Base-by-base conservation (phyloP, 2,888 invertebrate genomes). In the Tryphoninae sp. region DNA sequence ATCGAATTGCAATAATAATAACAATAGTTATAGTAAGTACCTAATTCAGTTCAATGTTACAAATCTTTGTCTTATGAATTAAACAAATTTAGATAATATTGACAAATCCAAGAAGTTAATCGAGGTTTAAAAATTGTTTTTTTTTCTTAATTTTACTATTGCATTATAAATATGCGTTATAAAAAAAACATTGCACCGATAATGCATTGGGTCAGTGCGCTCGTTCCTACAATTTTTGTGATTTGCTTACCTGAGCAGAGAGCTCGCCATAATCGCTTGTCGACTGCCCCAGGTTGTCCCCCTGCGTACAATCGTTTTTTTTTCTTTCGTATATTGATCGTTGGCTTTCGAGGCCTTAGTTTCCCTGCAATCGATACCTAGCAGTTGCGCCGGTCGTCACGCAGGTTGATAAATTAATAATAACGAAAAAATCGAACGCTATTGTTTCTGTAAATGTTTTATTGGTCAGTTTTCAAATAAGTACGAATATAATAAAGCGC, bases 211-310 rank as follows among this genome's bases (percentile, higher is more conserved):
- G 51, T 64, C 51, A 62, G 62, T 62, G 40, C 9, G 53, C 40
- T 33, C 51, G 40, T 53, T 40, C 40, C n/a, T 16, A 73, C 62
- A 33, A 64, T 75, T 76, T 80, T 71, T 67, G 53, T 53, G 53
- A 67, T 33, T 67, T 78, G 84, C 89, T 84, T 79, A 90, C 90
- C 87, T 86, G 78, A 90, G 86, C 80, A 90, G 84, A 77, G 86
- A 80, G 83, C 82, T 84, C 80, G 89, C 89, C 90, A 90, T 89
- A 61, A 65, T 74, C 82, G 84, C 84, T 84, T 80, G 85, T 79
- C 84, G 79, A 45, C 74, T 76, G 83, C 84, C 69, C 72, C 81
- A 81, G 73, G 86, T 83, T 86, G 85, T 81, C 71, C 82, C 86
- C 79, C 51, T 86, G 78, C 80, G 65, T 42, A 74, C 61, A 55